Base-by-base conservation (phyloP, 2,888 invertebrate genomes). In the Agrotis clavis region DNA sequence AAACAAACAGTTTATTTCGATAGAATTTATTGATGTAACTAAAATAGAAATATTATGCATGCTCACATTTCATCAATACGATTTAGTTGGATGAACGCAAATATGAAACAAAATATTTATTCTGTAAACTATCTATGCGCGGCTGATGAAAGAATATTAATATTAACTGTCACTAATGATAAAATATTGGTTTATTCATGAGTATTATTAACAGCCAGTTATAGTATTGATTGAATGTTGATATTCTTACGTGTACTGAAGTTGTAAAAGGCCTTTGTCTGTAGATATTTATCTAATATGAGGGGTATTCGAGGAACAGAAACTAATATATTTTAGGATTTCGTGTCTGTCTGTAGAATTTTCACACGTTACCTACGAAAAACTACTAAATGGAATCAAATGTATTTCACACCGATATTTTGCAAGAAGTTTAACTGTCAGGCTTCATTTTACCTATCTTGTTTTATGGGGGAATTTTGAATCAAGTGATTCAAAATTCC, bases 11-110 rank as follows among this genome's bases (percentile, higher is more conserved):
- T 21, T 0, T n/a, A 18, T 30, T 79, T 63, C 19, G 0, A 50
- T 50, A 50, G 4, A n/a, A 66, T 25, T 54, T 47, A 41, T 25
- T 14, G 3, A 50, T 45, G 7, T 21, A 51, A 25, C 19, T 57
- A 25, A 25, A 63, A 67, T 18, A 21, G 4, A n/a, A 65, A 56
- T 41, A 65, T 54, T 56, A 54, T 50, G 54, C 41, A 62, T 18
- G 47, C 48, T 57, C 59, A 79, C n/a, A 54, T 79, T 79, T 74
- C n/a, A 61, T 35, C n/a, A 48, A 53, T 19, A 59, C 5, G 9
- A 56, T 74, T 50, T 50, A 57, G 45, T 51, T 70, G 7, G 7
- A 19, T 47, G 35, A 53, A 41, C 59, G 19, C 72, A 62, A 51
- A 62, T 11, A 70, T 54, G 16, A 30, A 21, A 54, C n/a, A 9